phyloP scores from a whole-genome alignment of 2,797 vertebrate genomes.

The Gouania willdenowi region DNA sequence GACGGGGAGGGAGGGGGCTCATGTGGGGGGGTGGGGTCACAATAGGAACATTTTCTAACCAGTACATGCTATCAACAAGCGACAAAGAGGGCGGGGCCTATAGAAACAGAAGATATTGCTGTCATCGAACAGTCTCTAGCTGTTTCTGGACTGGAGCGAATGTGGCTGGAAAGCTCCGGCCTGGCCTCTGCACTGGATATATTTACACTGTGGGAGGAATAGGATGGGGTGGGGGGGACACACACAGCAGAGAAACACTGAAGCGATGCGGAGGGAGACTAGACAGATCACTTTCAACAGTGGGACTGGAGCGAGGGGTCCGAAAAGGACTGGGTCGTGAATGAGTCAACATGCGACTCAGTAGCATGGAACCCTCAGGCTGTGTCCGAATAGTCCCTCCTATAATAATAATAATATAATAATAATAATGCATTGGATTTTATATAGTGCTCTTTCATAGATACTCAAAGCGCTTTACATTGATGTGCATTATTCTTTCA shows the following conservation, averaged over 20 bases:
- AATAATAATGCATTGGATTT: too few species aligned
- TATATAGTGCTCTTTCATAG: too few species aligned
- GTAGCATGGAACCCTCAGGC: slow-evolving; percentile 55
- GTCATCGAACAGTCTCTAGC: slow-evolving; percentile 58
- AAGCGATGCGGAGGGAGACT: slow-evolving; percentile 46
- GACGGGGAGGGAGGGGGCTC: background rate
- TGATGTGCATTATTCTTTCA: too few species aligned
- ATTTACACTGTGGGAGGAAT: slow-evolving; percentile 68
- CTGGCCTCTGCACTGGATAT: slow-evolving; percentile 67
- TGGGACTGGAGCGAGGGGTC: slow-evolving; percentile 24
- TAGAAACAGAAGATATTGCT: slow-evolving; percentile 54
- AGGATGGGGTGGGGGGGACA: background rate
- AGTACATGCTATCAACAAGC: slow-evolving; percentile 86
- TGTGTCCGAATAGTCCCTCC: too few species aligned
- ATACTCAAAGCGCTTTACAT: too few species aligned
- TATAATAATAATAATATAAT: too few species aligned
- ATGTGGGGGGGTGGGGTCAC: slow-evolving; percentile 63
- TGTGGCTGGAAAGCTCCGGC: slow-evolving; percentile 25
- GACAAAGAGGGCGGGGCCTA: slow-evolving; percentile 68
- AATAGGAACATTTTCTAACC: slow-evolving; percentile 82
- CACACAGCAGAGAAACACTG: slow-evolving; percentile 50
- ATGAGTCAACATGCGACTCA: slow-evolving; percentile 61
- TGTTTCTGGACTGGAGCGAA: slow-evolving; percentile 49
- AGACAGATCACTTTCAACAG: slow-evolving; percentile 53
- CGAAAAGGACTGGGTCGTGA: slow-evolving; percentile 48